Evolutionary conservation across 2,888 invertebrate genomes (phyloP).

Genomic region (Germaria angustata): DNA sequence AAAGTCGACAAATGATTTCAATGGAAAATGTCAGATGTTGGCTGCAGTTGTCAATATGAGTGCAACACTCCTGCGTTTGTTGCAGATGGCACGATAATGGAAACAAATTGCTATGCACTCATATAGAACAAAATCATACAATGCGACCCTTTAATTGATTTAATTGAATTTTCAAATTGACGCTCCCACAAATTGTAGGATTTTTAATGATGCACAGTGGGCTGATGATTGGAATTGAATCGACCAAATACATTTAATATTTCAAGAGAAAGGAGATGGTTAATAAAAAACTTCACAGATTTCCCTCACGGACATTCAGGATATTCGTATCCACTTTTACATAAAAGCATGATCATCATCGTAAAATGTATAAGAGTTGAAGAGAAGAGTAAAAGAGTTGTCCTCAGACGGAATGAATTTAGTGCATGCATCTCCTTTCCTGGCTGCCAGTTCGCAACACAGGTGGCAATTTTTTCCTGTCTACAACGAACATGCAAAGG

Average conservation of each 20-base stretch:
- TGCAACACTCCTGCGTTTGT: neutral
- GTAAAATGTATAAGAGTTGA: too few relatives aligned
- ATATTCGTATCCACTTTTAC: too few relatives aligned
- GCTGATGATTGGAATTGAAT: neutral
- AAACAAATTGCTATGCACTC: slow-evolving; percentile 8
- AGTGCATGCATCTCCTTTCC: too few relatives aligned
- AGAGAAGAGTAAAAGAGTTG: too few relatives aligned
- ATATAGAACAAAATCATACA: neutral
- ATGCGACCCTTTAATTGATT: slow-evolving; percentile 58
- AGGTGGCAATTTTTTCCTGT: too few relatives aligned
- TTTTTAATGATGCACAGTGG: slow-evolving; percentile 36
- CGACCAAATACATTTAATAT: neutral
- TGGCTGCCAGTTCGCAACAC: too few relatives aligned
- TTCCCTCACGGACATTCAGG: too few relatives aligned
- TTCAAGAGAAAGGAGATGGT: too few relatives aligned
- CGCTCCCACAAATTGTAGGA: slow-evolving; percentile 15
- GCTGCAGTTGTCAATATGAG: slow-evolving; percentile 18
- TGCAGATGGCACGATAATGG: neutral
- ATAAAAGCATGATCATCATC: too few relatives aligned
- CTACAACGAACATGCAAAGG: too few relatives aligned
- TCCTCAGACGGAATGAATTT: too few relatives aligned
- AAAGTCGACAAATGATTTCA: slow-evolving; percentile 33
- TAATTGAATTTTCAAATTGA: slow-evolving; percentile 60
- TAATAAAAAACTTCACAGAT: too few relatives aligned
- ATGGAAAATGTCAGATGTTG: slow-evolving; percentile 37